Conservation (phyloP, 2,113 vertebrate species). For the Cyrtonyx montezumae region DNA sequence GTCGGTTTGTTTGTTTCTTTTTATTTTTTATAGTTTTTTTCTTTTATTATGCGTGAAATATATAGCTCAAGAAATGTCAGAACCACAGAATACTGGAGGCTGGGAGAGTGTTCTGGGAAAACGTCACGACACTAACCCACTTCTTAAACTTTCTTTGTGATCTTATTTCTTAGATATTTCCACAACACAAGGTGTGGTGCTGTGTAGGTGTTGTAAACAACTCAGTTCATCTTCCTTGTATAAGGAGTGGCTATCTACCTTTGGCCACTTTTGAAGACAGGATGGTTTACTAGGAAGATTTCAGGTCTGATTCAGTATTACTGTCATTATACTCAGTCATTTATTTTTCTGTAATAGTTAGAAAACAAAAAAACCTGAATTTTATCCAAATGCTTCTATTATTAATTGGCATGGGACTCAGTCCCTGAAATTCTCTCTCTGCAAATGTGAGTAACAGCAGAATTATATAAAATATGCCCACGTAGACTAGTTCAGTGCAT, state of each 20-base stretch:
- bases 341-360: background rate
- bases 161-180: background rate
- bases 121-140: background rate
- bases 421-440: background rate
- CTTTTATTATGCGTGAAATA: background rate
- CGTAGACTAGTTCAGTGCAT: too few species aligned
- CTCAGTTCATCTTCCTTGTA: background rate
- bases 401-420: background rate
- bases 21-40: background rate
- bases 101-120: conserved; percentile 13
- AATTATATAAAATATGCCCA: background rate
- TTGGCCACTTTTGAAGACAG: background rate
- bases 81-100: background rate
- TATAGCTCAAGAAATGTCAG: background rate
- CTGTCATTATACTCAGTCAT: background rate
- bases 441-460: background rate
- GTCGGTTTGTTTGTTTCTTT: background rate
- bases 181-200: background rate
- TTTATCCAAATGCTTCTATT: background rate
- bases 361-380: background rate
- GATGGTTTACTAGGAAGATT: background rate
- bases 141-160: background rate
- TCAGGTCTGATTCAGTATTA: background rate
- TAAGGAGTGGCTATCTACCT: background rate
- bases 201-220: background rate